Evolutionary conservation across 2,113 vertebrate genomes (phyloP).

Genomic region (Dasyornis broadbenti): DNA sequence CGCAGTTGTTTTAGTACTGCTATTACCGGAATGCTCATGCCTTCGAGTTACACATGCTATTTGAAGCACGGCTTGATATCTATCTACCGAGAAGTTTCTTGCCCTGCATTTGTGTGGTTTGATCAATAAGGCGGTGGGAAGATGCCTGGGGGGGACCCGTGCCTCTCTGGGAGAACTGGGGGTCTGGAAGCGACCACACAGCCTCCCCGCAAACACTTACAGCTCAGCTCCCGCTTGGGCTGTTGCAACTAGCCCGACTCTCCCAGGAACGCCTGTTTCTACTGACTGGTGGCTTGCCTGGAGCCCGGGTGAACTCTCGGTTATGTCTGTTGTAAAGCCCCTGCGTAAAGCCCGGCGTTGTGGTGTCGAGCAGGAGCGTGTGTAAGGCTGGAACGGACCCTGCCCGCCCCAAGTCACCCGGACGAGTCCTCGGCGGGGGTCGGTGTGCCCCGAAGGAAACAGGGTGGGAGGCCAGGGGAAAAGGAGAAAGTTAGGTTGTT

Average conservation of each 20-base stretch:
- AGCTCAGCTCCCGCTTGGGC: not conserved
- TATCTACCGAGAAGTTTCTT: not conserved
- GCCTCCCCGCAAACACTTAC: not conserved
- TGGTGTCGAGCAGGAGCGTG: not conserved
- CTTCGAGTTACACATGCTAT: not conserved
- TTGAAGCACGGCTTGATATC: not conserved
- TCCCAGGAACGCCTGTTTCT: not conserved
- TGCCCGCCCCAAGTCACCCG: not conserved
- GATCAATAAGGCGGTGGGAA: slow-evolving; percentile 20
- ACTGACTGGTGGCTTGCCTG: not conserved
- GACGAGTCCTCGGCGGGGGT: not conserved
- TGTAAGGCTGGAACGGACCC: not conserved
- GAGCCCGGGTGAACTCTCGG: not conserved
- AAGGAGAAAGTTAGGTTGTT: not conserved
- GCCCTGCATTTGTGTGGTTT: not conserved
- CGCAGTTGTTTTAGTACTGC: not conserved
- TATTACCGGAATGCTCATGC: not conserved
- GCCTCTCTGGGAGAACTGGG: not conserved
- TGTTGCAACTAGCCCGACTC: not conserved
- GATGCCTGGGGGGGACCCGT: not conserved
- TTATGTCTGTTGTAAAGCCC: not conserved
- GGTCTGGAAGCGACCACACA: not conserved
- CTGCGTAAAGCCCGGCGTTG: not conserved
- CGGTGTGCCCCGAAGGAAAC: not conserved
- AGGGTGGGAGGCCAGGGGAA: not conserved